Percentiles rank a stretch among this genome's conserved stretches.
These are phyloP conservation scores for Protosalanx chinensis DNA, from an alignment of 2,797 vertebrate genomes.

Conservation along the genomic window DNA sequence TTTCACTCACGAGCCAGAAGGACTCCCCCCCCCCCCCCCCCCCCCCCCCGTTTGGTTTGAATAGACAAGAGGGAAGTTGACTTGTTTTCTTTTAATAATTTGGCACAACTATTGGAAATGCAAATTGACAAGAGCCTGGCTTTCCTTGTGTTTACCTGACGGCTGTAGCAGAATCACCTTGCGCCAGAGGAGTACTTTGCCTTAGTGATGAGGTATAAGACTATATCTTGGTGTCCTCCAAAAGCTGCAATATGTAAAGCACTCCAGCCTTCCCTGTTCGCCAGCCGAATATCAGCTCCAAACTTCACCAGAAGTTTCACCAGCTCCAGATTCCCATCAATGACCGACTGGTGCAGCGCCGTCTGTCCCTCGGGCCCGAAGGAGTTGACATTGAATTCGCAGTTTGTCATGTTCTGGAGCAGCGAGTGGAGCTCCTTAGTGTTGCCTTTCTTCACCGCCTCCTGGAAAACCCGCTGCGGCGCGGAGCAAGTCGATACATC, in stretches of 20 bases:
- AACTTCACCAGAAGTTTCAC: slow-evolving; percentile 98
- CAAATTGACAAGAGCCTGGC: slow-evolving; percentile 58
- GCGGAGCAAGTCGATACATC: slow-evolving; percentile 89
- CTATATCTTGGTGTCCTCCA: slow-evolving; percentile 98
- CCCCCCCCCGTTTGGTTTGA: slow-evolving; percentile 67
- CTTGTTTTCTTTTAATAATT: slow-evolving; percentile 51
- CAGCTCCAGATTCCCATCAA: slow-evolving; percentile 96
- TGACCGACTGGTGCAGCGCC: slow-evolving; percentile 95
- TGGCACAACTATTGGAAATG: slow-evolving; percentile 69
- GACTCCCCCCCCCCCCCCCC: background rate
- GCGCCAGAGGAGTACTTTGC: slow-evolving; percentile 93
- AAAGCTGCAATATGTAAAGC: slow-evolving; percentile 98
- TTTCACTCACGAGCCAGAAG: slow-evolving; percentile 57
- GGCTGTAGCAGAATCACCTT: slow-evolving; percentile 80
- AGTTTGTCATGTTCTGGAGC: slow-evolving; percentile 95
- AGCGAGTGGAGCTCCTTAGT: slow-evolving; percentile 94
- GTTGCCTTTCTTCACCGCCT: slow-evolving; percentile 95
- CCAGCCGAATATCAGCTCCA: slow-evolving; percentile 93
- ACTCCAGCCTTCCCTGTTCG: slow-evolving; percentile 98
- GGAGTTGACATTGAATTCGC: slow-evolving; percentile 98
- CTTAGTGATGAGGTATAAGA: slow-evolving; percentile 98
- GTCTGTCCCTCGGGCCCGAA: slow-evolving; percentile 98
- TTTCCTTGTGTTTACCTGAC: slow-evolving; percentile 65
- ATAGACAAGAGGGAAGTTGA: slow-evolving; percentile 47
- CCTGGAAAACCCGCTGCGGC: slow-evolving; percentile 92